Evolutionary conservation across 2,113 vertebrate species (phyloP).

Genomic region (Melanocharis versteri): DNA sequence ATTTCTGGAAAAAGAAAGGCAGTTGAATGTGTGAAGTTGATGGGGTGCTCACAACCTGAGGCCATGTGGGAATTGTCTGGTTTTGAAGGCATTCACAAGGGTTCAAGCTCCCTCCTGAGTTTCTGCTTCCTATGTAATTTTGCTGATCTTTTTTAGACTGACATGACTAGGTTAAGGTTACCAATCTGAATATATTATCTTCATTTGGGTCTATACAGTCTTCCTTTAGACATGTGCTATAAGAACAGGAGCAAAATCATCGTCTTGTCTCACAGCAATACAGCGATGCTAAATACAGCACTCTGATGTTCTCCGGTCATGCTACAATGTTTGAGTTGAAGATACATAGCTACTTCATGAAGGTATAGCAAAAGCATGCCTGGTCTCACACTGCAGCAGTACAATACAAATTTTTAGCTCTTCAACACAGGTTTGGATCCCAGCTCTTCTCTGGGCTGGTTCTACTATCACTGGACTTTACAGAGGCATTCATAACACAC

Average conservation of each 20-base stretch:
- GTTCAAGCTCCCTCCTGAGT: background rate
- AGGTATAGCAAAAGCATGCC: background rate
- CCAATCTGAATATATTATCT: background rate
- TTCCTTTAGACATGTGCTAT: background rate
- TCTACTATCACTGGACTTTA: background rate
- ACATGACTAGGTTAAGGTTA: background rate
- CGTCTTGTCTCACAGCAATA: background rate
- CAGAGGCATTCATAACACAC: background rate
- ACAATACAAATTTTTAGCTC: background rate
- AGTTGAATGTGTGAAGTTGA: background rate
- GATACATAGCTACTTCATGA: background rate
- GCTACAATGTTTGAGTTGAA: accelerated
- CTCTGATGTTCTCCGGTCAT: background rate
- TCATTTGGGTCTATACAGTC: background rate
- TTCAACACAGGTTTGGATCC: background rate
- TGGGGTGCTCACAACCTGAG: background rate
- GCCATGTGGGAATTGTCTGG: background rate
- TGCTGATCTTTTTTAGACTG: background rate
- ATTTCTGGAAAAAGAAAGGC: background rate
- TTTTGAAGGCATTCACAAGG: background rate
- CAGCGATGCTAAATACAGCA: background rate
- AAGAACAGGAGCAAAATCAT: background rate
- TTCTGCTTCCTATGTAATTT: background rate
- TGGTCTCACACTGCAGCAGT: background rate
- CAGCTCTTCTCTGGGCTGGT: background rate